These are phyloP conservation scores for Ptilonorhynchus violaceus DNA, from an alignment of 2,113 vertebrate species.

Conservation along the genomic window DNA sequence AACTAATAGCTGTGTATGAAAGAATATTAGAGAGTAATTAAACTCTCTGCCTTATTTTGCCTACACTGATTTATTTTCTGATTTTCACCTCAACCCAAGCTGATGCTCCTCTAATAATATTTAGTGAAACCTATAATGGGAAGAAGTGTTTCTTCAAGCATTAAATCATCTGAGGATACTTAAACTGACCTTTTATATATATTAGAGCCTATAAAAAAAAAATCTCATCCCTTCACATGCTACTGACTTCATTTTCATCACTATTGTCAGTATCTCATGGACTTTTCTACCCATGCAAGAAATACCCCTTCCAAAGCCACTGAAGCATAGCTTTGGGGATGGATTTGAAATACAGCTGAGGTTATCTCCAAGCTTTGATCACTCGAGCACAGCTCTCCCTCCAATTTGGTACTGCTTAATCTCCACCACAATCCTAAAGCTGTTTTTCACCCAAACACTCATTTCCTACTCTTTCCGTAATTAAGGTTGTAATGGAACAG, in stretches of 20 bases:
- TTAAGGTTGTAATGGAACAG: not conserved
- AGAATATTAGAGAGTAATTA: not conserved
- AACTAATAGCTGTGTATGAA: not conserved
- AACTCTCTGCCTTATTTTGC: not conserved
- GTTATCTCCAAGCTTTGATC: not conserved
- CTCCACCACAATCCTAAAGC: not conserved
- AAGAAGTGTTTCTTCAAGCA: not conserved
- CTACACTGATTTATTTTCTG: not conserved
- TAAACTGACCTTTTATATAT: not conserved
- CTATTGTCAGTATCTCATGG: not conserved
- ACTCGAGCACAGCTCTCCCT: not conserved
- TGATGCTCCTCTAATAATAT: not conserved
- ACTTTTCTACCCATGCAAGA: not conserved
- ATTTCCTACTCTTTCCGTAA: constrained; percentile 2
- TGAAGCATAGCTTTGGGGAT: not conserved
- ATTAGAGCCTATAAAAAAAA: not conserved
- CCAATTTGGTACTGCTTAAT: not conserved
- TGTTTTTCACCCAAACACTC: constrained; percentile 24
- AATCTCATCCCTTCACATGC: not conserved
- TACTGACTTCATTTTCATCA: not conserved
- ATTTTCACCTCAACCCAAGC: not conserved
- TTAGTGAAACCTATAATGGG: not conserved
- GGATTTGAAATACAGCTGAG: not conserved
- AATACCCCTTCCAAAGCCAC: not conserved
- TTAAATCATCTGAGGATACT: not conserved